Evolutionary conservation across 2,797 vertebrate species (phyloP), one percentile per base, ranked within the genome.

Genomic region (Cheirogaleus major): DNA sequence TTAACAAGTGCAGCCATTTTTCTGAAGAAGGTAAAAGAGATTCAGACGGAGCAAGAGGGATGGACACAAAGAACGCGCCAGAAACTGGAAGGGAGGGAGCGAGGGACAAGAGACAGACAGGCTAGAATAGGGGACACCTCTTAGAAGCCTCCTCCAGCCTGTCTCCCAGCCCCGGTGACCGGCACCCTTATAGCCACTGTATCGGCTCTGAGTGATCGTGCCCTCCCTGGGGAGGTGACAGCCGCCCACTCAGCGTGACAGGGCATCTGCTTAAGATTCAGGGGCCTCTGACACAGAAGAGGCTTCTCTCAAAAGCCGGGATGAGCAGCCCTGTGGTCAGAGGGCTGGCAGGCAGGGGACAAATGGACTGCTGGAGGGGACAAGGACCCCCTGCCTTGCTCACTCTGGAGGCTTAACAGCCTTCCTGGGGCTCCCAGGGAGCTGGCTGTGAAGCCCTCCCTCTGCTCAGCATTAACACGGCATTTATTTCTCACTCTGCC

Each of bases 1-100:
- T 92, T 96, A 97, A 86, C 95, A 97, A 97, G 91, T 96, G 95
- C 69, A 93, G 14, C 97, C 95, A 89, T 98, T 98, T 95, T 93
- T 98, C 96, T 50, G 52, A 88, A 93, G 96, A 96, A 79, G 65
- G 89, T 87, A 35, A 73, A 87, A 61, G 76, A 91, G 76, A 85
- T 50, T 85, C 85, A 57, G 41, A 45, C 43, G 50, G 94, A 88
- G 67, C 79, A 67, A 83, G 91, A 89, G 43, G 41, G 59, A 69
- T 23, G 63, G 93, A 69, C 45, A 96, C 89, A 80, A 89, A 96
- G 85, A 65, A 94, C 43, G 81, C 67, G 45, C n/a, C 55, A 57
- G 79, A 89, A 55, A 81, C 32, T 50, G 52, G 59, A 45, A 67
- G 55, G 65, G 25, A 13, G 15, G 14, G 43, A 3, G 41, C 0